phyloP scores from a whole-genome alignment of 2,888 invertebrate species.

The Peribatodes rhomboidaria region DNA sequence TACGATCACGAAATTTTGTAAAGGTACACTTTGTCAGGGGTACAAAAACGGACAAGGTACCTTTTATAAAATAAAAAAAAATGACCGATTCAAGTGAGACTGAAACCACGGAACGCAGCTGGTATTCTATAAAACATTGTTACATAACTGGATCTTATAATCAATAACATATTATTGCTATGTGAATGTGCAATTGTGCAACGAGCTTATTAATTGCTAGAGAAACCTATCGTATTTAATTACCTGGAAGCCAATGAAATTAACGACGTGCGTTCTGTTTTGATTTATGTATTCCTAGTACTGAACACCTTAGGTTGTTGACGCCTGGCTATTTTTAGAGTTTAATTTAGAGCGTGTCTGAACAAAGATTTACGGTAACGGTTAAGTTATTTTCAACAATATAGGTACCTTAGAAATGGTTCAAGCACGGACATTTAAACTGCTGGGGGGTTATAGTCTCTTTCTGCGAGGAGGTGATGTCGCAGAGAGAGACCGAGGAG shows the following conservation, averaged over 20 bases:
- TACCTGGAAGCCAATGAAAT: conserved; percentile 2
- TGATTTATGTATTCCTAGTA: conserved; percentile 25
- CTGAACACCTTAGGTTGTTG: conserved; percentile 18
- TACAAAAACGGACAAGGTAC: too few relatives aligned
- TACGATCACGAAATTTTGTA: too few relatives aligned
- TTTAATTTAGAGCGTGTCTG: conserved; percentile 1
- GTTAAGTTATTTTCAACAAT: not conserved
- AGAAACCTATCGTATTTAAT: conserved; percentile 10
- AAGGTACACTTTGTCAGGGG: too few relatives aligned
- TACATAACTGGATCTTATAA: too few relatives aligned
- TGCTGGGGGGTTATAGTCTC: too few relatives aligned
- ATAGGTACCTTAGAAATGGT: not conserved
- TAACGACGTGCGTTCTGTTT: conserved; percentile 5
- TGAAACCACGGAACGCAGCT: too few relatives aligned
- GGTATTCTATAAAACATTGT: too few relatives aligned
- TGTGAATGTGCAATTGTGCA: not conserved
- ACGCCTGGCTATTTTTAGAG: conserved; percentile 23
- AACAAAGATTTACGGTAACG: conserved; percentile 10
- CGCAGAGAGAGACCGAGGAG: too few relatives aligned
- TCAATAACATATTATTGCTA: not conserved
- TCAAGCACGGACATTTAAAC: too few relatives aligned
- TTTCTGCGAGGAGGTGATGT: too few relatives aligned
- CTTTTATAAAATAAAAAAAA: too few relatives aligned
- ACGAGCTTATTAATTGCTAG: not conserved
- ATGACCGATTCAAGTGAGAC: too few relatives aligned